Base-by-base conservation (phyloP, 2,888 invertebrate species). In the Dorcus hopei region DNA sequence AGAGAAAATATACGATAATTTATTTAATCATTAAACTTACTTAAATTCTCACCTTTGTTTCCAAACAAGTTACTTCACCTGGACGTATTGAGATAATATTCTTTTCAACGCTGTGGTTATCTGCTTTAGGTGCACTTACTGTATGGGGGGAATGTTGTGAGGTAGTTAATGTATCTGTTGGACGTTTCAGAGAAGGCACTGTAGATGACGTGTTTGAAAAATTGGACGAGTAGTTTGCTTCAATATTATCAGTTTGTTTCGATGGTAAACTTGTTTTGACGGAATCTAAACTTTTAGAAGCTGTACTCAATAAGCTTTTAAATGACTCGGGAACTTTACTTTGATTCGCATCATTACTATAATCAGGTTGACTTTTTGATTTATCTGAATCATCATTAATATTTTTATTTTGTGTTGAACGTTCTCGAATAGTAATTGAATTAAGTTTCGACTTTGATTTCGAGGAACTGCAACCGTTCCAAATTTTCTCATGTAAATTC, bases 11-110 rank as follows among this genome's bases (percentile, higher is more conserved):
- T n/a, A 8, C 23, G 8, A 1, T 26, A 8, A 33, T 3, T 16
- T 49, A 14, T 50, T 39, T 14, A 14, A 41, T 43, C 9, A 38
- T 48, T 26, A 3, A 14, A 47, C n/a, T 47, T 45, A 45, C 14
- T 19, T 38, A 49, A 43, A 16, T 39, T 23, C 53, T 51, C 52
- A 62, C 63, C 61, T 58, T 59, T 16, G 58, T 61, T 58, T 65
- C 57, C 42, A 62, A 47, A 33, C 38, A 43, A 52, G 59, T 57
- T 38, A 57, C 59, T 51, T 65, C 64, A 3, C 64, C 67, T 49
- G 58, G 58, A 42, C 59, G 59, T 33, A 67, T 53, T 9, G 45
- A 53, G 40, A 58, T 49, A 8, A 47, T 40, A 49, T 49, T 53
- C 38, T 39, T 50, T 19, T 23, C 45, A 3, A 3, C 45, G 45